Percentiles rank a stretch among this genome's conserved stretches.
Evolutionary conservation across 1,140 invertebrate species (phyloP).

Genomic region (Drosophila bocki): DNA sequence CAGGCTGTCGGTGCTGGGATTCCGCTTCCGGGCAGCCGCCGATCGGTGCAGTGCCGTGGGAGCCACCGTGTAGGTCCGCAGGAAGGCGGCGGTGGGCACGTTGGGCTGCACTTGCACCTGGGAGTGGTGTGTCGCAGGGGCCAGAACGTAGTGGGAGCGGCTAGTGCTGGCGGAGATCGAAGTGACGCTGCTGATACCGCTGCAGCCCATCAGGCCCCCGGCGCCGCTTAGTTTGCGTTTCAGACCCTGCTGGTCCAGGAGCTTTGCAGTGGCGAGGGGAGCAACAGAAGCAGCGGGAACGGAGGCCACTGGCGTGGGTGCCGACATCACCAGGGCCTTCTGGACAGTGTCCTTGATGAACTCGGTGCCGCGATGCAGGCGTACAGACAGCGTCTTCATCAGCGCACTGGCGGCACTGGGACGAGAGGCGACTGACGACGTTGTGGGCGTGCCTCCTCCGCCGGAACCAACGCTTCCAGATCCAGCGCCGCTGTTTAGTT

Average conservation of each 20-base stretch:
- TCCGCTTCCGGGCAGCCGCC: slow-evolving; percentile 63
- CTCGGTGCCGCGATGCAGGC: slow-evolving; percentile 86
- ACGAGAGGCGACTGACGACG: slow-evolving; percentile 35
- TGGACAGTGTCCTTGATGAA: slow-evolving; percentile 86
- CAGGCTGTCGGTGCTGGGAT: slow-evolving; percentile 87
- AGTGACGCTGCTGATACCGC: slow-evolving; percentile 17
- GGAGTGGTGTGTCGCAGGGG: slow-evolving; percentile 1
- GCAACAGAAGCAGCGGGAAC: slow-evolving; percentile 3
- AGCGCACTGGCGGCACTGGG: slow-evolving; percentile 64
- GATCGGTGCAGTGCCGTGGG: slow-evolving; percentile 72
- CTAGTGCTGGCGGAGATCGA: slow-evolving; percentile 20
- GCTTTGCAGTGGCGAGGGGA: slow-evolving; percentile 3
- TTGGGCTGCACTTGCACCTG: slow-evolving; percentile 34
- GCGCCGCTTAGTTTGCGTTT: slow-evolving; percentile 62
- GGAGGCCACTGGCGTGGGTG: slow-evolving; percentile 40
- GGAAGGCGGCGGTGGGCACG: slow-evolving; percentile 54
- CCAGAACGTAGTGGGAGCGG: slow-evolving; percentile 19
- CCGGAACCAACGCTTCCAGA: slow-evolving; percentile 82
- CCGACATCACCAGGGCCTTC: slow-evolving; percentile 76
- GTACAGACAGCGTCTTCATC: slow-evolving; percentile 84
- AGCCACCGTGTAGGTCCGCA: slow-evolving; percentile 63
- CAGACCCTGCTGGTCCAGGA: slow-evolving; percentile 44
- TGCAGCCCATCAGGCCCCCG: slow-evolving; percentile 57
- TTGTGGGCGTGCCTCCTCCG: slow-evolving; percentile 40
- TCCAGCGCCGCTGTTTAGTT: slow-evolving; percentile 41